phyloP scores from a whole-genome alignment of 2,113 vertebrate genomes.

The Hemiprocne comata region DNA sequence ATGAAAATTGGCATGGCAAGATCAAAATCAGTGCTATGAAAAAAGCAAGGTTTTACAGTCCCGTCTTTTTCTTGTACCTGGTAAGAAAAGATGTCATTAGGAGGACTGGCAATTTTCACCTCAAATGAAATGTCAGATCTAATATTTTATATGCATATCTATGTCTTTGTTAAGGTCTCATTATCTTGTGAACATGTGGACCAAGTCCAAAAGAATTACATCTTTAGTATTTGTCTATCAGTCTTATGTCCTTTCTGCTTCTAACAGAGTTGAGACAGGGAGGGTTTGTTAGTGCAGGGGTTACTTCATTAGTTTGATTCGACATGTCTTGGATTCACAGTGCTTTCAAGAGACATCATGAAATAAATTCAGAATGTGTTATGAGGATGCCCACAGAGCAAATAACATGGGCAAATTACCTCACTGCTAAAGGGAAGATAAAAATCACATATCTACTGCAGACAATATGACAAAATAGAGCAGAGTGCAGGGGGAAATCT shows the following conservation, averaged over 20 bases:
- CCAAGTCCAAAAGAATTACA: slow-evolving; percentile 37
- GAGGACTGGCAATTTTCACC: slow-evolving; percentile 54
- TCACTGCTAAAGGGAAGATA: slow-evolving; percentile 64
- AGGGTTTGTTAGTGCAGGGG: slow-evolving; percentile 67
- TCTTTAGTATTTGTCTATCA: slow-evolving; percentile 48
- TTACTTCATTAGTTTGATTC: slow-evolving; percentile 82
- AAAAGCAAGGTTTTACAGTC: background rate
- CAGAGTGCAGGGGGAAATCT: slow-evolving; percentile 6
- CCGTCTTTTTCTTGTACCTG: background rate
- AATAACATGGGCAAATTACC: slow-evolving; percentile 77
- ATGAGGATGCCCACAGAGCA: slow-evolving; percentile 75
- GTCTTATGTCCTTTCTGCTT: background rate
- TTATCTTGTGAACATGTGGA: slow-evolving; percentile 54
- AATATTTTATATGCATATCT: slow-evolving; percentile 11
- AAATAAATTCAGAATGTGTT: slow-evolving; percentile 74
- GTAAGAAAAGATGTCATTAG: slow-evolving; percentile 35
- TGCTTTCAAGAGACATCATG: slow-evolving; percentile 70
- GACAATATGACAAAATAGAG: slow-evolving; percentile 51
- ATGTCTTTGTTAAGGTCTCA: slow-evolving; percentile 54
- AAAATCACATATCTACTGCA: slow-evolving; percentile 42
- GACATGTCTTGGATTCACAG: slow-evolving; percentile 73
- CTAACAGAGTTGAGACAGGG: slow-evolving; percentile 1
- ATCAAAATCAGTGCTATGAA: background rate
- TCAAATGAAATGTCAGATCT: slow-evolving; percentile 49
- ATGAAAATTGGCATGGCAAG: background rate